Evolutionary conservation across 2,113 vertebrate genomes (phyloP).

Genomic region (Procavia capensis): DNA sequence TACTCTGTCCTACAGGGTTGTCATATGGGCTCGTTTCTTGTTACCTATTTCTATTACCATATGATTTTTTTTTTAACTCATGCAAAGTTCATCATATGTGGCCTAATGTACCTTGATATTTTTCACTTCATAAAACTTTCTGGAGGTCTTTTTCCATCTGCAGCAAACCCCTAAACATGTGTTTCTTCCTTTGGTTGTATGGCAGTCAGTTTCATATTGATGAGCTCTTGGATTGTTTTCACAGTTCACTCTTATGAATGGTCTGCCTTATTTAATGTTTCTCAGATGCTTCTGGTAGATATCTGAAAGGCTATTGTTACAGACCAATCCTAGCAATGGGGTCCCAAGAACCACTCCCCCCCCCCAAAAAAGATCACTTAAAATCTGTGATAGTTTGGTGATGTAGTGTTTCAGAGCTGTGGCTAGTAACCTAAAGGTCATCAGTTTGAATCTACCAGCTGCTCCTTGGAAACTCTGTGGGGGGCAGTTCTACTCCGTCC

Average conservation of each 20-base stretch:
- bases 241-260: background rate
- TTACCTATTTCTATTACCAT: background rate
- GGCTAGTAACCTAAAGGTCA: too few species aligned
- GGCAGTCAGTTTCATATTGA: background rate
- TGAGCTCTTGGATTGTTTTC: background rate
- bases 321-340: background rate
- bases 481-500: too few species aligned
- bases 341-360: background rate
- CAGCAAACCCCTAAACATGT: background rate
- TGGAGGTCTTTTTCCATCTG: background rate
- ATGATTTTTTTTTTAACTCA: background rate
- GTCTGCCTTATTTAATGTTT: background rate
- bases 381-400: background rate
- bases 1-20: too few species aligned
- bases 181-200: too few species aligned
- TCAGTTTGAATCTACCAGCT: too few species aligned
- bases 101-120: background rate
- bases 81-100: background rate
- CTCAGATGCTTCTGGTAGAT: background rate
- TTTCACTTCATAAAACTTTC: background rate
- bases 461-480: too few species aligned
- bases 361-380: background rate
- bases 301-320: too few species aligned
- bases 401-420: too few species aligned
- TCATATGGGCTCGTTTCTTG: too few species aligned